A percentile compares a stretch with the other conserved stretches of the same genome.
Conservation (phyloP, 2,888 invertebrate genomes). For the Plutella xylostella region DNA sequence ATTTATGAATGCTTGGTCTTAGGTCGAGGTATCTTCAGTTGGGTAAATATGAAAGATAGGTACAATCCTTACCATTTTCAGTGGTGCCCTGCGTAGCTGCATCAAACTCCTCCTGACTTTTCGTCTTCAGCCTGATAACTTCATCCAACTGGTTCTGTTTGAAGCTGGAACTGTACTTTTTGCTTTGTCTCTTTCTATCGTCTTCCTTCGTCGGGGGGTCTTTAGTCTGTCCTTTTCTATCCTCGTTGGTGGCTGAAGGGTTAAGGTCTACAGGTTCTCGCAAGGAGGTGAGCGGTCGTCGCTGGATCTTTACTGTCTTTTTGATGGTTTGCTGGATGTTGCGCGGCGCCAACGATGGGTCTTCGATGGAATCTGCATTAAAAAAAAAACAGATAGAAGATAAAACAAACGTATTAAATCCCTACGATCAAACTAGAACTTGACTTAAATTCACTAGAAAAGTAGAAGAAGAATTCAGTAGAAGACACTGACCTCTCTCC, state of each 20-base stretch:
- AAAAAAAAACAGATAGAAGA: no score
- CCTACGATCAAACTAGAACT: no score
- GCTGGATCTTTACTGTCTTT: constrained; percentile 33
- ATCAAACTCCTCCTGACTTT: constrained; percentile 27
- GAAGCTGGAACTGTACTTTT: constrained; percentile 56
- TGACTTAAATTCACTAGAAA: no score
- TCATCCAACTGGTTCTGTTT: constrained; percentile 54
- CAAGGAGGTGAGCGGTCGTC: constrained; percentile 45
- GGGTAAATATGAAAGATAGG: neutral
- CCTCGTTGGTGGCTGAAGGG: constrained; percentile 43
- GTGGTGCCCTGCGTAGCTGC: constrained; percentile 38
- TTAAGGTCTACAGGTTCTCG: constrained; percentile 54
- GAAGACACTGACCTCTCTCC: constrained; percentile 52
- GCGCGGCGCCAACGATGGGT: constrained; percentile 34
- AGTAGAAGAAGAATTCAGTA: no score
- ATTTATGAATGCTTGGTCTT: neutral
- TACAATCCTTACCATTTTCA: constrained; percentile 32
- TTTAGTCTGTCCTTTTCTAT: constrained; percentile 6
- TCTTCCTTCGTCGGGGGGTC: constrained; percentile 29
- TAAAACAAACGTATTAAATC: no score
- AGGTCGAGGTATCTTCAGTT: neutral
- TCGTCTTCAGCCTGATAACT: constrained; percentile 31
- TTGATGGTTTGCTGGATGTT: constrained; percentile 19
- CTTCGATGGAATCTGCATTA: constrained; percentile 48
- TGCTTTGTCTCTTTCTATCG: constrained; percentile 55